Base-by-base conservation (phyloP, 2,888 invertebrate species). In the Heliothis peltigera region DNA sequence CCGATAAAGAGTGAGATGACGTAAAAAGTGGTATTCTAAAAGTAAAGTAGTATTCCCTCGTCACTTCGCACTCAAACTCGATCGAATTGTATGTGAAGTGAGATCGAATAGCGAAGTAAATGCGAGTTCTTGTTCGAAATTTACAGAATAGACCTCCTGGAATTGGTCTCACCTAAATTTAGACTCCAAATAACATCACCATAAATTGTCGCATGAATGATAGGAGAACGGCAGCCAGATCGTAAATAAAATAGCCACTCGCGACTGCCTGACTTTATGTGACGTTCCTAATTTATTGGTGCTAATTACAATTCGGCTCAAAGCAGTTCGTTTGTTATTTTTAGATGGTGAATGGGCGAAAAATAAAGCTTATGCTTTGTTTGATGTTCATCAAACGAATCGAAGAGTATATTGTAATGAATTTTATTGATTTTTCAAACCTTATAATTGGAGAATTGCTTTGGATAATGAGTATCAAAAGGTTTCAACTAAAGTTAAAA, bases 271-370 rank as follows among this genome's bases (percentile, higher is more conserved):
- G 81, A 79, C 65, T 71, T 64, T 57, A 69, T 70, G 64, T 62
- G 80, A 75, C 81, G 48, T 28, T 25, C 12, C 35, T 70, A 72
- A 81, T 83, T 82, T 83, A 83, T 76, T 49, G 60, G 25, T 8
- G 70, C 76, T 83, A 80, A 80, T 83, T 77, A 81, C 66, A 62
- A 76, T 66, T 64, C 67, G 70, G 60, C 49, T 60, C 52, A 73
- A 75, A 73, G 62, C 7, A 19, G 42, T 12, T 42, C 5, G 46
- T 61, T 57, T 32, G 5, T n/a, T 56, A 44, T 73, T 56, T 54
- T 66, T 73, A 48, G 53, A 18, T n/a, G 22, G 46, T 51, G 54
- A 70, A 58, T 66, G 39, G 25, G 22, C 1, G 18, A 12, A 0
- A 43, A 10, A 25, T 22, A 10, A 47, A 18, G 8, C 7, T 51